These are phyloP conservation scores for Sylvilagus floridanus DNA, from an alignment of 2,797 vertebrate genomes.

Conservation along the genomic window DNA sequence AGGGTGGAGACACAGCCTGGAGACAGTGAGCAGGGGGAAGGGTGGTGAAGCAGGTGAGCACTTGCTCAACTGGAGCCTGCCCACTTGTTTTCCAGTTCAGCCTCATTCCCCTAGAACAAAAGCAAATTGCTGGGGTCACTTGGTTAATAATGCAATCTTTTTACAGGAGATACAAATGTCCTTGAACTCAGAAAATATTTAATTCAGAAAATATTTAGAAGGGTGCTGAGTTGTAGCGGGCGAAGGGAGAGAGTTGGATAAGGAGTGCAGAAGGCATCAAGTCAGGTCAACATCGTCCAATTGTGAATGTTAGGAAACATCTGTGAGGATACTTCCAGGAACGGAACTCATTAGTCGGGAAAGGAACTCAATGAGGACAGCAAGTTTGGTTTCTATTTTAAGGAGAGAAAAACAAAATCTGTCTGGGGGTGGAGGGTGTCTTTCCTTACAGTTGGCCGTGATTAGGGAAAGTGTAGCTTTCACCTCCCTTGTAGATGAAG, in stretches of 20 bases:
- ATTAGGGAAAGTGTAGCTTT: conserved; percentile 30
- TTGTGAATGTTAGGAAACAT: not conserved
- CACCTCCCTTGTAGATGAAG: conserved; percentile 66
- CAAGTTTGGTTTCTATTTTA: not conserved
- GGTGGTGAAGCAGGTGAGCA: not conserved
- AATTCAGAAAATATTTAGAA: not conserved
- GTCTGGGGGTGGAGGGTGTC: not conserved
- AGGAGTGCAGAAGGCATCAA: not conserved
- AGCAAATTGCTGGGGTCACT: not conserved
- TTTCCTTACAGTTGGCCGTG: conserved; percentile 27
- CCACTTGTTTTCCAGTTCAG: not conserved
- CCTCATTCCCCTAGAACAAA: not conserved
- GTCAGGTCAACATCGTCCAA: not conserved
- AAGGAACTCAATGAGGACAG: not conserved
- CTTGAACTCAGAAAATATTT: conserved; percentile 27
- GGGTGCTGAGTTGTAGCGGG: not conserved
- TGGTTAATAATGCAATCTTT: not conserved
- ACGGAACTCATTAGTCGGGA: not conserved
- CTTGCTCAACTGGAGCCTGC: no score
- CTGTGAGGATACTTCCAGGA: not conserved
- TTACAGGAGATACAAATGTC: not conserved
- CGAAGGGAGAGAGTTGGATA: not conserved
- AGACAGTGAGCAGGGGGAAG: fast-evolving
- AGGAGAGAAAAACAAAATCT: not conserved
- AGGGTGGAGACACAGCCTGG: no score